Evolutionary conservation across 2,888 invertebrate genomes (phyloP).

Genomic region (Drosophila subsilvestris): DNA sequence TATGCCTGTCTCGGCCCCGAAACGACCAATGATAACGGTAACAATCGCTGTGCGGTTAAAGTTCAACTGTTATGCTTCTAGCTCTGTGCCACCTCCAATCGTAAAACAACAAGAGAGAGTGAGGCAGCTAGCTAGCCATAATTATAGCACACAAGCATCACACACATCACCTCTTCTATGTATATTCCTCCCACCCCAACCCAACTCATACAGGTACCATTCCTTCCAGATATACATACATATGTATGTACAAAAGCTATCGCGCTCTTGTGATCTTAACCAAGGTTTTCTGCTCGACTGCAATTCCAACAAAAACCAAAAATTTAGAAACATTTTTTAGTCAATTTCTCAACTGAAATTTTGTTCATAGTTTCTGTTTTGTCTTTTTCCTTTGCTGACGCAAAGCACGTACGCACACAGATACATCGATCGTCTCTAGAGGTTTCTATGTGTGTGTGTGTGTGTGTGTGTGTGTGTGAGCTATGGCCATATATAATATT

Average conservation of each 20-base stretch:
- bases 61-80: constrained; percentile 27
- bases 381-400: constrained; percentile 59
- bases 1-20: neutral
- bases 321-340: constrained; percentile 1
- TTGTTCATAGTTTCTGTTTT: constrained; percentile 31
- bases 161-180: neutral
- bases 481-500: constrained; percentile 51
- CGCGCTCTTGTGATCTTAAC: constrained; percentile 19
- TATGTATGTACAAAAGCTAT: constrained; percentile 12
- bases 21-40: constrained; percentile 16
- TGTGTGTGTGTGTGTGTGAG: constrained; percentile 13
- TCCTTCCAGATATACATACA: neutral
- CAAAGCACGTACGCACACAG: constrained; percentile 67
- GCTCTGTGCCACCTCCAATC: constrained; percentile 8
- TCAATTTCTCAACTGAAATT: constrained; percentile 46
- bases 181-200: neutral
- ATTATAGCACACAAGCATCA: constrained; percentile 2
- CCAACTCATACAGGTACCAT: neutral
- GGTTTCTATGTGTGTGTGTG: constrained; percentile 8
- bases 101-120: constrained; percentile 14
- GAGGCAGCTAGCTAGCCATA: constrained; percentile 7
- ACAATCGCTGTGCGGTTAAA: constrained; percentile 13
- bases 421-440: constrained; percentile 2
- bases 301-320: constrained; percentile 2
- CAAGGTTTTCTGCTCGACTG: constrained; percentile 29